Evolutionary conservation across 2,113 vertebrate genomes (phyloP).

Genomic region (Malaclemys terrapin): DNA sequence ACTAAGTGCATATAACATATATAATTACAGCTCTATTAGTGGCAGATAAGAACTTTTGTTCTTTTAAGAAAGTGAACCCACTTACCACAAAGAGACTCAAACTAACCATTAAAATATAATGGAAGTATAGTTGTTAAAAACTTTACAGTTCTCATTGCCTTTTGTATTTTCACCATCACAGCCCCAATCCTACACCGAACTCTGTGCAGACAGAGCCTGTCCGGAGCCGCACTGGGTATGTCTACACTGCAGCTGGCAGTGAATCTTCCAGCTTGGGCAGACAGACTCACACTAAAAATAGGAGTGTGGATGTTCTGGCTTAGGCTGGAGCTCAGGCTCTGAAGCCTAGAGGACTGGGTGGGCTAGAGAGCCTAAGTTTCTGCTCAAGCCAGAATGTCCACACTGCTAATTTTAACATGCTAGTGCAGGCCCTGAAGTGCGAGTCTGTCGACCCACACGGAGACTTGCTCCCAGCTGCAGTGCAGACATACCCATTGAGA

Average conservation of each 20-base stretch:
- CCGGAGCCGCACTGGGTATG: neutral
- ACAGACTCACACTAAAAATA: neutral
- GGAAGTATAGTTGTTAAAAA: neutral
- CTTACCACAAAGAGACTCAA: neutral
- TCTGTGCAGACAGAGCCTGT: neutral
- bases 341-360: neutral
- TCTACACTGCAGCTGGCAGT: neutral
- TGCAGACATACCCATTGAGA: neutral
- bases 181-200: neutral
- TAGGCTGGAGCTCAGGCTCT: neutral
- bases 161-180: neutral
- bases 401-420: neutral
- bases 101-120: neutral
- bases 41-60: neutral
- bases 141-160: neutral
- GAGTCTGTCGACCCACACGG: neutral
- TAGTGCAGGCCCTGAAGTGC: neutral
- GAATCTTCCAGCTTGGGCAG: neutral
- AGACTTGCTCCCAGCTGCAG: neutral
- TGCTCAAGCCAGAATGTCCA: neutral
- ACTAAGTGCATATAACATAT: neutral
- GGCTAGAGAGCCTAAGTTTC: neutral
- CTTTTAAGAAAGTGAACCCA: neutral
- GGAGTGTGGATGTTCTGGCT: neutral
- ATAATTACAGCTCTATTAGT: neutral